These are phyloP conservation scores for Melanostigma gelatinosum DNA, from an alignment of 2,113 vertebrate species.

Conservation along the genomic window DNA sequence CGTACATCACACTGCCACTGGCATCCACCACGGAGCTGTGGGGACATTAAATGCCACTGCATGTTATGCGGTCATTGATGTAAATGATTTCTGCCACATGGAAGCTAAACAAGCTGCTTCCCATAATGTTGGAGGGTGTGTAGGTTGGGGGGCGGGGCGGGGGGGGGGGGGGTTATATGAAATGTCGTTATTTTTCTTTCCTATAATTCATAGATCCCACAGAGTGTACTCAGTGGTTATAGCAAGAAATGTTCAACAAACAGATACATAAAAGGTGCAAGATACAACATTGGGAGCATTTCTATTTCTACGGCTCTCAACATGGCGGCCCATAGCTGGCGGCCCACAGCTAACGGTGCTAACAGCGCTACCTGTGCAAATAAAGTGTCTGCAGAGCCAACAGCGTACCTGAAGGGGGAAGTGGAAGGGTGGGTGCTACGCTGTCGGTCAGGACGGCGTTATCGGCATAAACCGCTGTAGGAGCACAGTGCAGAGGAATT, in stretches of 20 bases:
- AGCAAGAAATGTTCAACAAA: background rate
- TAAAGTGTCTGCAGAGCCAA: background rate
- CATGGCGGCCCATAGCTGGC: background rate
- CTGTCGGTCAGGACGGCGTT: background rate
- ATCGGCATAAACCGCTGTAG: background rate
- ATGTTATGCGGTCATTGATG: conserved; percentile 70
- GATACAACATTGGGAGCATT: background rate
- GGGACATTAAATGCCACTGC: conserved; percentile 81
- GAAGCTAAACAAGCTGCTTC: conserved; percentile 73
- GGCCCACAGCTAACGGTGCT: background rate
- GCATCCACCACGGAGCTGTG: conserved; percentile 70
- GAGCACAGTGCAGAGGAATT: background rate
- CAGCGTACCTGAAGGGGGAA: background rate
- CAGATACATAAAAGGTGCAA: background rate
- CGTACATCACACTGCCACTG: conserved; percentile 69
- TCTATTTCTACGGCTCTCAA: background rate
- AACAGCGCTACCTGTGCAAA: background rate
- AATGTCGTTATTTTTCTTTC: conserved; percentile 45
- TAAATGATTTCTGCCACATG: conserved; percentile 73
- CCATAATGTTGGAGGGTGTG: conserved; percentile 57
- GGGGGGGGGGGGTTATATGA: conserved; percentile 12
- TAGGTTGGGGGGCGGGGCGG: conserved; percentile 21
- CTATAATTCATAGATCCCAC: background rate
- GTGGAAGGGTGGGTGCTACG: background rate
- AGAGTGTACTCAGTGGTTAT: conserved; percentile 6